Evolutionary conservation across 1,140 invertebrate genomes (phyloP), one percentile per base, ranked within the genome.

Genomic region (Pristionchus pacificus): DNA sequence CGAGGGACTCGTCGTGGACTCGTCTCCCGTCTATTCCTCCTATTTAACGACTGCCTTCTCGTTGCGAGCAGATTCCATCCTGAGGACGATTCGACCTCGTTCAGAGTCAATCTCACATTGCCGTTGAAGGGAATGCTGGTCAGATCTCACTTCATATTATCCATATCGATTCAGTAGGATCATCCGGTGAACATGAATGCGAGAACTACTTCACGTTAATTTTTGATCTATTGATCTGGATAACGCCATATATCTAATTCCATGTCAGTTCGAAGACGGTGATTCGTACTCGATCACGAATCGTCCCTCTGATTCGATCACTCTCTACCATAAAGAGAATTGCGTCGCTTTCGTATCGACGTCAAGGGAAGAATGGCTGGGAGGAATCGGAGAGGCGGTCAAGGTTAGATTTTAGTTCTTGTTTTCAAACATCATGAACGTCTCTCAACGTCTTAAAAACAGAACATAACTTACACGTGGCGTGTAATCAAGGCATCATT

Each of bases 51-150:
- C 32, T 15, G 69, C 24, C 29, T 74, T 55, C 33, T 71, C 0
- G 66, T 74, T 32, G 72, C 73, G 0, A 68, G 33, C 62, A 73
- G 69, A 19, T 38, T 66, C 6, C 58, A 32, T 71, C 33, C 10
- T n/a, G n/a, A 71, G 33, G 33, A 62, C 2, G 33, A 59, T 13
- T 38, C 33, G 27, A 72, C 38, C 28, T 55, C 70, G 10, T 75
- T 75, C 19, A 38, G 60, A 0, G 33, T 73, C 19, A 59, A 73
- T 64, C 65, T 60, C 0, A 62, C 58, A 2, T 49, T 73, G 6
- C 67, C 67, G 24, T 31, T 73, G 19, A 73, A 73, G 38, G 71
- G 71, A 33, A 31, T 73, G 61, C 30, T 73, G 74, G 63, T 68
- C 31, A 29, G 30, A n/a, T n/a, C n/a, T n/a, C n/a, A n/a, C n/a